Percentiles rank a stretch among this genome's conserved stretches.
Evolutionary conservation across 2,888 invertebrate genomes (phyloP).

Genomic region (Amphipyra berbera): DNA sequence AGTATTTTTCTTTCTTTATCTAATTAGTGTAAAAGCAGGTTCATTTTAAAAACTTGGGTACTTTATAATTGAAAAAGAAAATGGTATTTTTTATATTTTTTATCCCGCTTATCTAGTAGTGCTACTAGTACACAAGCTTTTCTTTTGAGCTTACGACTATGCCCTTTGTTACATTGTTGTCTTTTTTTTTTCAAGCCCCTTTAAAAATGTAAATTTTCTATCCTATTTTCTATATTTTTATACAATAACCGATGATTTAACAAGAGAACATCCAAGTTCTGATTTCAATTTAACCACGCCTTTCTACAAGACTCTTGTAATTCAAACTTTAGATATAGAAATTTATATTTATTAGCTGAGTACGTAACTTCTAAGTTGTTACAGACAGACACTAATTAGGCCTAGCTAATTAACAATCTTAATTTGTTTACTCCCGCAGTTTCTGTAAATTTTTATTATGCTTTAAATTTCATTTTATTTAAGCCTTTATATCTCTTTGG

Average conservation of each 20-base stretch:
- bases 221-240: slow-evolving; percentile 1
- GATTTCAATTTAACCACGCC: not conserved
- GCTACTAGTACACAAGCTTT: not conserved
- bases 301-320: not conserved
- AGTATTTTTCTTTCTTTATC: not conserved
- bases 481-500: slow-evolving; percentile 37
- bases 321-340: slow-evolving; percentile 17
- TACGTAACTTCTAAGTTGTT: slow-evolving; percentile 35
- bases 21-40: not conserved
- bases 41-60: not conserved
- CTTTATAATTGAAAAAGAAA: not conserved
- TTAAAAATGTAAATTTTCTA: not conserved
- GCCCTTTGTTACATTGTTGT: not conserved
- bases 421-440: slow-evolving; percentile 61
- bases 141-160: not conserved
- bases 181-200: not conserved
- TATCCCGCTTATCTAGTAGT: not conserved
- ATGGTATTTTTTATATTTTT: not conserved
- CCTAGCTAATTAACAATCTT: slow-evolving; percentile 63
- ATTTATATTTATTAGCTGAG: slow-evolving; percentile 24
- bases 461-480: slow-evolving; percentile 57
- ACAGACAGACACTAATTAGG: slow-evolving; percentile 55
- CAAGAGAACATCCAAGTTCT: not conserved
- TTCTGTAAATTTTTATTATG: slow-evolving; percentile 58
- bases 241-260: not conserved